Percentiles rank a stretch among this genome's conserved stretches.
These are phyloP conservation scores for Conchocele bisecta DNA, from an alignment of 2,888 invertebrate species.

Conservation along the genomic window DNA sequence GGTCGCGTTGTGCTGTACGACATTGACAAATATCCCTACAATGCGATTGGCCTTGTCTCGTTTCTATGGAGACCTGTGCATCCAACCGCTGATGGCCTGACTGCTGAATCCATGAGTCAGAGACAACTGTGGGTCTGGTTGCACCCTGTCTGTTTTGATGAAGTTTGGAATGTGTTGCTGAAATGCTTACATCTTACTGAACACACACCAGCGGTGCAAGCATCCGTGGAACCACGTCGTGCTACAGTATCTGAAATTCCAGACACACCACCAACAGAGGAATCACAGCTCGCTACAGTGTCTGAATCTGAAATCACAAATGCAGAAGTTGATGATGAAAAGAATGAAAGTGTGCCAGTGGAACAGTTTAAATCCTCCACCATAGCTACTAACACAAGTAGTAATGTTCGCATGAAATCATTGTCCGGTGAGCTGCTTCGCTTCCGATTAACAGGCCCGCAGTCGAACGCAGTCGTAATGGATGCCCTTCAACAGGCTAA, in stretches of 20 bases:
- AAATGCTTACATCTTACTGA: conserved; percentile 53
- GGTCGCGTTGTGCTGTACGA: conserved; percentile 88
- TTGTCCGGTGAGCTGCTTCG: conserved; percentile 89
- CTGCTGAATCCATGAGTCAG: conserved; percentile 85
- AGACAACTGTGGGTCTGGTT: conserved; percentile 90
- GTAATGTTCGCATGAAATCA: conserved; percentile 85
- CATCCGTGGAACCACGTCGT: too few species aligned
- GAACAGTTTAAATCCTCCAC: conserved; percentile 33
- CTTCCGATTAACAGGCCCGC: conserved; percentile 92
- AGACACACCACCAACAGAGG: too few species aligned
- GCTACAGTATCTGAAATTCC: too few species aligned
- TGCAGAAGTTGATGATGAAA: neutral
- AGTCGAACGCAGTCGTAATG: conserved; percentile 88
- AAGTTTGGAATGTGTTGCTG: conserved; percentile 85
- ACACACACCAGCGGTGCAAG: too few species aligned
- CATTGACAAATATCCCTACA: conserved; percentile 86
- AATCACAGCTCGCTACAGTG: too few species aligned
- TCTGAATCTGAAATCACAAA: too few species aligned
- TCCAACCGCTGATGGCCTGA: conserved; percentile 65
- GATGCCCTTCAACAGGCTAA: conserved; percentile 81
- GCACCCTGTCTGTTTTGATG: conserved; percentile 89
- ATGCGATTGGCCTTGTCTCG: conserved; percentile 89
- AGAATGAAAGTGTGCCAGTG: neutral
- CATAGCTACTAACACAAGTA: conserved; percentile 6
- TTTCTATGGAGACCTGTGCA: conserved; percentile 85